phyloP scores from a whole-genome alignment of 2,113 vertebrate genomes.

The Prunella fulvescens region DNA sequence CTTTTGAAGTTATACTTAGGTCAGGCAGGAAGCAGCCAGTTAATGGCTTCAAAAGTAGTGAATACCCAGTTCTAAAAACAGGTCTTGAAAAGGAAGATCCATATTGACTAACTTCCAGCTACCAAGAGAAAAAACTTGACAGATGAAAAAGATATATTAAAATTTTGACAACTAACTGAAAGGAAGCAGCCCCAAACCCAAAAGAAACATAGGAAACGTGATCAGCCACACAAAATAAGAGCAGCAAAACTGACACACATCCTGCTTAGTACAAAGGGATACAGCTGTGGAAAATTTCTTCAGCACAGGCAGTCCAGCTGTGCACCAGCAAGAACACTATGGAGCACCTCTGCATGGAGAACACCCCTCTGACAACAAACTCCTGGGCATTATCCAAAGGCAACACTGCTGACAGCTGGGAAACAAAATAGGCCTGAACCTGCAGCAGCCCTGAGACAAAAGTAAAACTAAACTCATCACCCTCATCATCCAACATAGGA shows the following conservation, averaged over 20 bases:
- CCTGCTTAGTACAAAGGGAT: constrained; percentile 36
- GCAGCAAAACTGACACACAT: constrained; percentile 18
- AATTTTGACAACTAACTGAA: constrained; percentile 46
- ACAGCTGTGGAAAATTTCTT: constrained; percentile 35
- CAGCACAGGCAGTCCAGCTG: neutral
- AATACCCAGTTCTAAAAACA: neutral
- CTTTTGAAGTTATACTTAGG: constrained; percentile 40
- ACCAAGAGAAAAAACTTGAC: neutral
- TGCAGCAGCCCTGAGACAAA: neutral
- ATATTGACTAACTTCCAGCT: neutral
- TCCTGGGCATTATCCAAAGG: neutral
- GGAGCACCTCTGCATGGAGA: neutral
- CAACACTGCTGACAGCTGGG: neutral
- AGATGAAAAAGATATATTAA: constrained; percentile 2
- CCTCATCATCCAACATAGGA: neutral
- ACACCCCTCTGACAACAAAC: neutral
- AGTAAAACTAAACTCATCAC: neutral
- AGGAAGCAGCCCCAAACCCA: constrained; percentile 31
- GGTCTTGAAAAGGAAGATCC: neutral
- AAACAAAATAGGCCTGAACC: neutral
- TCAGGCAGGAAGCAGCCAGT: constrained; percentile 15
- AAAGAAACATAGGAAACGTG: constrained; percentile 44
- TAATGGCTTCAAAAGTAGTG: neutral
- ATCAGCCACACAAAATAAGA: neutral
- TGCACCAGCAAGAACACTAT: neutral